A percentile compares a stretch with the other conserved stretches of the same genome.
Evolutionary conservation across 2,888 invertebrate genomes (phyloP).

Genomic region (Netelia virgata): DNA sequence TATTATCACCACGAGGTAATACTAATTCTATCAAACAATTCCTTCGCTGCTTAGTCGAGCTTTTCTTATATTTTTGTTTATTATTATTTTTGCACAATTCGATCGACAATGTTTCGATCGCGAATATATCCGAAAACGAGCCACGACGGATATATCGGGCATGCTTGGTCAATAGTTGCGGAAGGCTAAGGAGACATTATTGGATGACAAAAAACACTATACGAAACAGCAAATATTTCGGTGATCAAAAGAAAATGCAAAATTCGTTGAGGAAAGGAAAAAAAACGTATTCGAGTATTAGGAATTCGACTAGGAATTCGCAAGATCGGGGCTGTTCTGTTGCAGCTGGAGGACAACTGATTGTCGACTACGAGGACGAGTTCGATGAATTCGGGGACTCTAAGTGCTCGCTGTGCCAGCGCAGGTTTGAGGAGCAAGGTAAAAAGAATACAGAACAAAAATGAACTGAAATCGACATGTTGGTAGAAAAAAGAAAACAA

Average conservation of each 20-base stretch:
- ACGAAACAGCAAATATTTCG: conserved; percentile 3
- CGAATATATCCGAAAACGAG: conserved; percentile 61
- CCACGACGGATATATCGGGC: conserved; percentile 76
- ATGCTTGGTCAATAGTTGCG: conserved; percentile 76
- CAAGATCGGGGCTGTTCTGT: conserved; percentile 87
- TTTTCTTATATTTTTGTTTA: no score
- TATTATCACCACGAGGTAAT: background rate
- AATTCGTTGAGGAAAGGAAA: conserved; percentile 40
- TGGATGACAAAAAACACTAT: conserved; percentile 3
- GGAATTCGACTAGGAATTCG: conserved; percentile 71
- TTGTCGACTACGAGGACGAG: conserved; percentile 88
- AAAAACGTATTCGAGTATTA: conserved; percentile 60
- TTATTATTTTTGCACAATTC: no score
- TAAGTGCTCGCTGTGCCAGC: conserved; percentile 92
- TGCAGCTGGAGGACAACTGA: conserved; percentile 89
- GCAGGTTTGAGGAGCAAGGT: conserved; percentile 92
- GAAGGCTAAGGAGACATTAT: conserved; percentile 59
- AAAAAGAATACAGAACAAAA: conserved; percentile 81
- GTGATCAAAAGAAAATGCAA: background rate
- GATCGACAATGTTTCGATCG: background rate
- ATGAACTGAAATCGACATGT: conserved; percentile 9
- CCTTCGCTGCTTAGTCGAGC: background rate
- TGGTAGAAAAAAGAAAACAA: conserved; percentile 32
- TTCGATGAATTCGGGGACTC: conserved; percentile 85
- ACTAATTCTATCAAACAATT: background rate